A percentile compares a stretch with the other conserved stretches of the same genome.
Conservation (phyloP, 92 coral and sea anemone genomes). For the Palythoa caribaeorum region DNA sequence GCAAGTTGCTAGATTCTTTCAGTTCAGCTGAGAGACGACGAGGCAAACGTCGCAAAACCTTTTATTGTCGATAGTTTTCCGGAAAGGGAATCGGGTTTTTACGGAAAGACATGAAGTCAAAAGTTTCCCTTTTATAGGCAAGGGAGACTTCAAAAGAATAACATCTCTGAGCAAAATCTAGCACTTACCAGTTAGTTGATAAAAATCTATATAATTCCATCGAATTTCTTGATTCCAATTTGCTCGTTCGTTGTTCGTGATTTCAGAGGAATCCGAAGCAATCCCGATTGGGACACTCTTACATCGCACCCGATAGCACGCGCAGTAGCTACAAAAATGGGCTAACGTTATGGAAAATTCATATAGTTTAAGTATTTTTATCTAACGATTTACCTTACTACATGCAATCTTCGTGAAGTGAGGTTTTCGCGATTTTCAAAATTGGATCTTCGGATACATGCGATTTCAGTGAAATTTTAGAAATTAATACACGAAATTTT, state of each 20-base stretch:
- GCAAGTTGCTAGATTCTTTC: slow-evolving; percentile 37
- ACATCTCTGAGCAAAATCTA: slow-evolving; percentile 16
- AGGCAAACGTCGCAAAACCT: slow-evolving; percentile 25
- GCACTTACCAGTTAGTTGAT: background rate
- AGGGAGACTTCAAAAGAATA: slow-evolving; percentile 20
- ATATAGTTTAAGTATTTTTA: no score
- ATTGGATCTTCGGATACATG: no score
- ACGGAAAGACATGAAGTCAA: slow-evolving; percentile 16
- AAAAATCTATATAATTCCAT: no score
- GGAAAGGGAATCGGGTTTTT: slow-evolving; percentile 31
- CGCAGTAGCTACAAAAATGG: slow-evolving; percentile 19
- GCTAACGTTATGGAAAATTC: no score
- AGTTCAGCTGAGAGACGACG: slow-evolving; percentile 21
- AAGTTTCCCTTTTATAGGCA: slow-evolving; percentile 12
- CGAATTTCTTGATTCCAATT: no score
- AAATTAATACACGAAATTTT: no score
- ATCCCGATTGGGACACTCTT: slow-evolving; percentile 38
- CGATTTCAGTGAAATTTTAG: no score
- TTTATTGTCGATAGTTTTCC: slow-evolving; percentile 32
- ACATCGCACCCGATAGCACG: slow-evolving; percentile 38
- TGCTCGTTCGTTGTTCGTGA: slow-evolving; percentile 27
- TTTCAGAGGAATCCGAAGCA: slow-evolving; percentile 22
- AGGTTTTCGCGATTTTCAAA: no score
- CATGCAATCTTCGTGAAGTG: no score
- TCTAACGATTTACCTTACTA: no score